Base-by-base conservation (phyloP, 2,888 invertebrate genomes). In the Allacma fusca region DNA sequence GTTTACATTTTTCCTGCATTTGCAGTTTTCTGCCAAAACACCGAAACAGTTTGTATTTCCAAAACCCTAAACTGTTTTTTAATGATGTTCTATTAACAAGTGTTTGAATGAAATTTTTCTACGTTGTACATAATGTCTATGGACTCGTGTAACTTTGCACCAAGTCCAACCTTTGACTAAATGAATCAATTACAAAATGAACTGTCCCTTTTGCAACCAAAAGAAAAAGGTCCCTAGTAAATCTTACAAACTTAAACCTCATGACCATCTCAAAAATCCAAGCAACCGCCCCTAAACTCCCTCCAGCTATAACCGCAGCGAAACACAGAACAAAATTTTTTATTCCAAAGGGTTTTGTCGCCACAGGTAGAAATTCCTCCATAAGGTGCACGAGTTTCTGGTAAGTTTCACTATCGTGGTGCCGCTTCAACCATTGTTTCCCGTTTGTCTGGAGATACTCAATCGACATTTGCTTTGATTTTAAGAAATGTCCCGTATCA, bases 251-350 rank as follows among this genome's bases (percentile, higher is more conserved):
- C 50, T 4, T 2, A 50, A 1, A 50, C 2, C 16, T 1, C 50
- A 16, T 19, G 1, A 50, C 2, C 9, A 12, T 19, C n/a, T 50
- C 50, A 50, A 50, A 16, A 13, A 50, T 16, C 50, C 50, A 50
- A 50, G 16, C 50, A 50, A 50, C 2, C 16, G 50, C 50, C 2
- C 7, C 50, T 16, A 50, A 50, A 50, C 9, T n/a, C 4, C 23
- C 21, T 1, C 71, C 71, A 19, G 13, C 26, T 19, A 59, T 29
- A 16, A 50, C 50, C 2, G 50, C 4, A 50, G 12, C 34, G 23
- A 71, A 71, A 44, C 71, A 59, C 2, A 71, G 12, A 0, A 57
- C 21, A 59, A 72, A 72, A 72, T 57, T 72, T 1, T 29, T 1
- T 16, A 72, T 4, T 13, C 72, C 34, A 34, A 72, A 72, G 9